Base-by-base conservation (phyloP, 2,113 vertebrate species). In the Sturnira hondurensis region DNA sequence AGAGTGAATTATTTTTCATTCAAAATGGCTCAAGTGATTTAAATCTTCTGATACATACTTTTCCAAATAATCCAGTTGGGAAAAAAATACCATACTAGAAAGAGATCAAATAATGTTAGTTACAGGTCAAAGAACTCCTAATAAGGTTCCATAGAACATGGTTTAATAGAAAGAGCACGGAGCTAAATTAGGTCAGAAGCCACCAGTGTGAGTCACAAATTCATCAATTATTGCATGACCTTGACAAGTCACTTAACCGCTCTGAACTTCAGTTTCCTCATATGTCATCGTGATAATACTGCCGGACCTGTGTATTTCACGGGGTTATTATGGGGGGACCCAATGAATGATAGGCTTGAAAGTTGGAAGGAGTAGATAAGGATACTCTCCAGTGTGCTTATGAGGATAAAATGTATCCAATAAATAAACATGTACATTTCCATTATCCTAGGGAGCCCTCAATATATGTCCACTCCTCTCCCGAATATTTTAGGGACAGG, bases 171-270 rank as follows among this genome's bases (percentile, higher is more conserved):
- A 97, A 95, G 88, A 92, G 95, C 88, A 74, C 82, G 70, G 86
- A 91, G 78, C 93, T 85, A 94, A 95, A 96, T 88, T 93, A 96
- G 94, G 95, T 97, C 97, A 95, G 93, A 96, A 96, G 85, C 54
- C 91, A 97, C 50, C 26, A 47, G 93, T 94, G 67, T 86, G 86
- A 97, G 89, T 94, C 96, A 94, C 97, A 96, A 73, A 96, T 96
- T 94, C 94, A 96, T 96, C 95, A 96, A 80, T 97, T 97, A 97
- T 45, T 83, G 33, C 8, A n/a, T 94, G 93, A 96, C 94, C 97
- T 89, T 97, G 96, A 94, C 93, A 97, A 96, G 86, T 97, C 93
- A 96, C 95, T 97, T 97, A 97, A 94, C 93, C 10, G 0, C 86
- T 96, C 73, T 96, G 96, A 96, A 93, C 89, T 95, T 97, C 24